phyloP scores from a whole-genome alignment of 2,888 invertebrate genomes.

The Scelioninae gen. 1 region DNA sequence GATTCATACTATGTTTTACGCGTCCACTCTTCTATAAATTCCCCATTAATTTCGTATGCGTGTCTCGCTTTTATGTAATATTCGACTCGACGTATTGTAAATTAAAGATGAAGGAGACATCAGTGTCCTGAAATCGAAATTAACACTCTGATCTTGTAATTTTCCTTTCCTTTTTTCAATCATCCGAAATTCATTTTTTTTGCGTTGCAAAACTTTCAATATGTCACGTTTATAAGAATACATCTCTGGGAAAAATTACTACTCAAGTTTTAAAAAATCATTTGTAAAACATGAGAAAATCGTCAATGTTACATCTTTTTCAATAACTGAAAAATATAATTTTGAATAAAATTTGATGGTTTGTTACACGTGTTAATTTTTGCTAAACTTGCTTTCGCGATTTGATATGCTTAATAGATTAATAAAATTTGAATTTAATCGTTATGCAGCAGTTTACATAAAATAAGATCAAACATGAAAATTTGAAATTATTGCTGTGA shows the following conservation, averaged over 20 bases:
- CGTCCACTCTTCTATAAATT: neutral
- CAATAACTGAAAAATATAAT: no score
- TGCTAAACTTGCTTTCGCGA: conserved; percentile 3
- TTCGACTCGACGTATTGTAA: conserved; percentile 26
- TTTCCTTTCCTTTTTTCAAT: neutral
- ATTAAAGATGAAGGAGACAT: conserved; percentile 42
- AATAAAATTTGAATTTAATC: conserved; percentile 26
- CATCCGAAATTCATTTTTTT: no score
- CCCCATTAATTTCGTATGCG: conserved; percentile 39
- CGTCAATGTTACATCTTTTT: no score
- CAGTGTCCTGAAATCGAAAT: conserved; percentile 47
- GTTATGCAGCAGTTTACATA: conserved; percentile 18
- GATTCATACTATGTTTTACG: conserved; percentile 11
- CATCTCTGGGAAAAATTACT: no score
- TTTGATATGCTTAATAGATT: neutral
- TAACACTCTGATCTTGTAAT: conserved; percentile 12
- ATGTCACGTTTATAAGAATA: no score
- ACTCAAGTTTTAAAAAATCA: no score
- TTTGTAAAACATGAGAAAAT: no score
- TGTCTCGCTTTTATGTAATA: conserved; percentile 30
- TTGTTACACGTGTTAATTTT: neutral
- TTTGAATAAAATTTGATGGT: no score
- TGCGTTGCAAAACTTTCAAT: no score
- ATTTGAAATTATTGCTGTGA: conserved; percentile 29
- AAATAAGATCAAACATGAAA: conserved; percentile 46